A percentile compares a stretch with the other conserved stretches of the same genome.
These are phyloP conservation scores for Torymus auratus DNA, from an alignment of 2,888 invertebrate species.

Conservation along the genomic window DNA sequence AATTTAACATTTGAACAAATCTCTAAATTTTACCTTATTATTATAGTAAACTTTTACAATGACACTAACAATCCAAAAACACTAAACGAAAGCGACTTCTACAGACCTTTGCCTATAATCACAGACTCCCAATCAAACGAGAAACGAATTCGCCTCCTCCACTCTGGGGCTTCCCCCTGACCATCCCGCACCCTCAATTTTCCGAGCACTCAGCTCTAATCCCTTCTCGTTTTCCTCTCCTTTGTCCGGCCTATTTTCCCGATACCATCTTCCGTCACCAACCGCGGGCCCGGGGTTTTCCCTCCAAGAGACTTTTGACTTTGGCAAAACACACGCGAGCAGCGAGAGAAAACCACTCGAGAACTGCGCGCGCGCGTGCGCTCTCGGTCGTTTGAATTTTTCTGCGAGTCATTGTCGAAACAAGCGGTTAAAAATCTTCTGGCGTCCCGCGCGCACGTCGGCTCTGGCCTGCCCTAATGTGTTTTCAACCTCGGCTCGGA, in stretches of 20 bases:
- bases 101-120: no score
- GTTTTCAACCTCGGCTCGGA: neutral
- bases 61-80: no score
- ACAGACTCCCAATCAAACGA: no score
- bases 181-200: no score
- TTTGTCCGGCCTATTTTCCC: conserved; percentile 30
- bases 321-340: conserved; percentile 46
- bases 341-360: conserved; percentile 1
- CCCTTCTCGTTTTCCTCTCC: conserved; percentile 44
- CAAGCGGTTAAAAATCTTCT: conserved; percentile 30
- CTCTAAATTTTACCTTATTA: no score
- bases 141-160: no score
- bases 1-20: no score
- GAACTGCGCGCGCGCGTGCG: neutral
- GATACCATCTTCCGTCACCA: conserved; percentile 46
- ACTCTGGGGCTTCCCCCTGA: no score
- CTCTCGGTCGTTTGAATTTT: neutral
- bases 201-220: neutral
- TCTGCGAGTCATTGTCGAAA: conserved; percentile 35
- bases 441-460: neutral
- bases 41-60: no score
- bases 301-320: conserved; percentile 46
- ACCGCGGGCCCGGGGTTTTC: conserved; percentile 36
- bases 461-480: conserved; percentile 2
- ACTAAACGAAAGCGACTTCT: no score